A percentile compares a stretch with the other conserved stretches of the same genome.
Evolutionary conservation across 2,888 invertebrate genomes (phyloP).

Genomic region (Apodemia mormo): DNA sequence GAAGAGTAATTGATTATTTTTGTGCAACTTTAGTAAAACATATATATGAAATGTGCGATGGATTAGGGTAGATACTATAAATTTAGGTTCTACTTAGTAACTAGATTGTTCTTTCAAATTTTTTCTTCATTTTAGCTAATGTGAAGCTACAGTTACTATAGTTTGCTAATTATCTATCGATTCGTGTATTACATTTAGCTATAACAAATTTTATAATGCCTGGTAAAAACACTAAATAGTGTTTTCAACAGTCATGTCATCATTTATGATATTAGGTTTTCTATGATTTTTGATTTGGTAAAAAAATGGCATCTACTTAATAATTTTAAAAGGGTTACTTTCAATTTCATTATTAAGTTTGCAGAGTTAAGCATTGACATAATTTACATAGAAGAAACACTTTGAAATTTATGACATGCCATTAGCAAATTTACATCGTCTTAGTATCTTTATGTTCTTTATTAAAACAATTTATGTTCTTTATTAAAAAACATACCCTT

Average conservation of each 20-base stretch:
- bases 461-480: too few relatives aligned
- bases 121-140: conserved; percentile 4
- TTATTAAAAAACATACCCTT: too few relatives aligned
- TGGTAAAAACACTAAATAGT: not conserved
- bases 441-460: too few relatives aligned
- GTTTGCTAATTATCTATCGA: conserved; percentile 5
- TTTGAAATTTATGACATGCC: too few relatives aligned
- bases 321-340: too few relatives aligned
- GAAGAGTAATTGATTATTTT: conserved; percentile 11
- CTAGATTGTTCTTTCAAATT: conserved; percentile 4
- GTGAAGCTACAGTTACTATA: not conserved
- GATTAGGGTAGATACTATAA: not conserved
- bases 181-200: not conserved
- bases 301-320: too few relatives aligned
- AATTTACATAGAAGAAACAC: too few relatives aligned
- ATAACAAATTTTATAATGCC: not conserved
- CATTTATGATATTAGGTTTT: not conserved
- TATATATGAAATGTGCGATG: conserved; percentile 7
- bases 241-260: not conserved
- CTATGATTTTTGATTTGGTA: too few relatives aligned
- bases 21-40: conserved; percentile 42
- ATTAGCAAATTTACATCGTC: too few relatives aligned
- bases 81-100: not conserved
- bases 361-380: too few relatives aligned
- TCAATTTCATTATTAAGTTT: too few relatives aligned